A percentile compares a stretch with the other conserved stretches of the same genome.
Conservation (phyloP, 2,797 vertebrate species). For the Sebastes jordani region DNA sequence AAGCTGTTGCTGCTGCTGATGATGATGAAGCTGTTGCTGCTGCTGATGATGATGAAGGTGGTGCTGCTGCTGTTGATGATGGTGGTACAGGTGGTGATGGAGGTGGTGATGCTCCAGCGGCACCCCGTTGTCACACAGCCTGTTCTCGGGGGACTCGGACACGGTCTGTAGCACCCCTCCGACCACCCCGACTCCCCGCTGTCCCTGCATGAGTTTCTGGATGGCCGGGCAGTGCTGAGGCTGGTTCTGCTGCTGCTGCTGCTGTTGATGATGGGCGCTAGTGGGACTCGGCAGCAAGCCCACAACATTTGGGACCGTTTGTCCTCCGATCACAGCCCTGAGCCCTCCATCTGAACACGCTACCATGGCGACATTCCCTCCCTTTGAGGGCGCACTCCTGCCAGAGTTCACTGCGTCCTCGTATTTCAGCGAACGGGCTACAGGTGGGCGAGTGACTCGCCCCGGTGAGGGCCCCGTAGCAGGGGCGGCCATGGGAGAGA, state of each 20-base stretch:
- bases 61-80: constrained; percentile 43
- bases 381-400: constrained; percentile 7
- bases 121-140: constrained; percentile 81
- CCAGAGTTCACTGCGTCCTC: constrained; percentile 77
- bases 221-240: constrained; percentile 91
- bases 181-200: constrained; percentile 66
- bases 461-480: constrained; percentile 21
- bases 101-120: constrained; percentile 64
- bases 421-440: constrained; percentile 87
- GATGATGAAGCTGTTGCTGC: constrained; percentile 48
- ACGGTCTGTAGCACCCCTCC: constrained; percentile 84
- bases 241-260: constrained; percentile 20
- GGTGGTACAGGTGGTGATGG: constrained; percentile 53
- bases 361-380: background rate
- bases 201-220: constrained; percentile 90
- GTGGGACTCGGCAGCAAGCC: constrained; percentile 17
- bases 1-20: constrained; percentile 32
- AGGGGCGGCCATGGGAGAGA: background rate
- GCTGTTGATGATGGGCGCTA: background rate
- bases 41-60: constrained; percentile 3
- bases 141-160: constrained; percentile 87
- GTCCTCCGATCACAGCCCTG: background rate
- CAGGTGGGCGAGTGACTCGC: constrained; percentile 69
- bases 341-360: constrained; percentile 7
- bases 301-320: background rate